These are phyloP conservation scores for Aleiodes testaceus DNA, from an alignment of 2,888 invertebrate genomes.

Conservation along the genomic window DNA sequence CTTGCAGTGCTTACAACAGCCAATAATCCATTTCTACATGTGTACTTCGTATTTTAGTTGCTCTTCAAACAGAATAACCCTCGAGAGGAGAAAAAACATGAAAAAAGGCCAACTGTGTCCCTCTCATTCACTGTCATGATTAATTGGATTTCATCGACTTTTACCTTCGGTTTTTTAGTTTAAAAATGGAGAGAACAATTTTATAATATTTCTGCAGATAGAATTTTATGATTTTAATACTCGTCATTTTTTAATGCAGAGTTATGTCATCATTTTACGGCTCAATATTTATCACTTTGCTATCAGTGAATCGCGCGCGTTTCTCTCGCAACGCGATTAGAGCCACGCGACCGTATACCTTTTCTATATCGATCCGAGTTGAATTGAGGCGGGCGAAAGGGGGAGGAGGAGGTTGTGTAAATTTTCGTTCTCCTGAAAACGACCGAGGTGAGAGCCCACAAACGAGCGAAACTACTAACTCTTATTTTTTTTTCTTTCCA, in stretches of 20 bases:
- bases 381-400: not conserved
- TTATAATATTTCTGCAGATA: too few relatives aligned
- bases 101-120: too few relatives aligned
- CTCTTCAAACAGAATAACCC: too few relatives aligned
- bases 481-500: not conserved
- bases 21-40: too few relatives aligned
- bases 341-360: slow-evolving; percentile 47
- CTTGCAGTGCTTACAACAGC: not conserved
- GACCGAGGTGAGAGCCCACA: slow-evolving; percentile 5
- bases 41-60: too few relatives aligned
- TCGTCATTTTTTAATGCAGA: slow-evolving; percentile 13
- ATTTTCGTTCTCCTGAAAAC: slow-evolving; percentile 29
- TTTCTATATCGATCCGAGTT: slow-evolving; percentile 25
- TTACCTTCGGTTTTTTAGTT: too few relatives aligned
- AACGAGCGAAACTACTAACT: slow-evolving; percentile 14
- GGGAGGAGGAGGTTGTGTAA: not conserved
- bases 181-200: too few relatives aligned
- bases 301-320: slow-evolving; percentile 8
- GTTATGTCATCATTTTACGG: slow-evolving; percentile 11
- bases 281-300: slow-evolving; percentile 6
- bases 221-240: too few relatives aligned
- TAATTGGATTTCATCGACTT: too few relatives aligned
- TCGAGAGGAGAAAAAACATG: too few relatives aligned
- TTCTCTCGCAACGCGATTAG: slow-evolving; percentile 44
- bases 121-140: too few relatives aligned